Evolutionary conservation across 1,140 invertebrate species (phyloP).

Genomic region (Brachionus rotundiformis): DNA sequence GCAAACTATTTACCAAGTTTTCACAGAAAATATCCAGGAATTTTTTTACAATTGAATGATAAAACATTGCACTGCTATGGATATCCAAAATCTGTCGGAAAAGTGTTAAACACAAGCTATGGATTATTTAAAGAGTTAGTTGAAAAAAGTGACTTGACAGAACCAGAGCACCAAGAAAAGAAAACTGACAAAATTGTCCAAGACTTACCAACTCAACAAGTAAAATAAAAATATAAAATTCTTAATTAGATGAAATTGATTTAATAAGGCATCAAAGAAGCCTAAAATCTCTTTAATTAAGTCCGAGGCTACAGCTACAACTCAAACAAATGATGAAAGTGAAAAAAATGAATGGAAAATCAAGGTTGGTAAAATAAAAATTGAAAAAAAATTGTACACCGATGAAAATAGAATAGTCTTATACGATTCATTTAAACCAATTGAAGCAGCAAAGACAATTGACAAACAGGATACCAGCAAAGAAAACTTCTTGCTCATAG

Average conservation of each 20-base stretch:
- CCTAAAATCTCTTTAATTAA: neutral
- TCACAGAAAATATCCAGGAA: constrained; percentile 2
- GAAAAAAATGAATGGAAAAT: constrained; percentile 2
- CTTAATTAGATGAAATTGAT: neutral
- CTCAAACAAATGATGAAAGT: neutral
- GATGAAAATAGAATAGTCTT: constrained; percentile 3
- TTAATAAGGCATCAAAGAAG: neutral
- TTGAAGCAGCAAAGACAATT: neutral
- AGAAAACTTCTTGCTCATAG: neutral
- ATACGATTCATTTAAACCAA: neutral
- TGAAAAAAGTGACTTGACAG: neutral
- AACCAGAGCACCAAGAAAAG: neutral
- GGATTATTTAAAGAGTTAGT: neutral
- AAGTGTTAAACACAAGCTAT: constrained; percentile 1
- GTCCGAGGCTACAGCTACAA: neutral
- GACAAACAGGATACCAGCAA: neutral
- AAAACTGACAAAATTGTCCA: neutral
- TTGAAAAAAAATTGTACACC: neutral
- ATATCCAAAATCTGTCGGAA: constrained; percentile 14
- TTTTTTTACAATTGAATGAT: neutral
- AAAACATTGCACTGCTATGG: constrained; percentile 10
- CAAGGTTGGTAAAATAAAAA: neutral
- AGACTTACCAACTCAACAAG: neutral
- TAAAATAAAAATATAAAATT: neutral
- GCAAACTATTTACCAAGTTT: neutral